Evolutionary conservation across 2,888 invertebrate species (phyloP), one percentile per base, ranked within the genome.

Genomic region (Lasioglossum malachurum): DNA sequence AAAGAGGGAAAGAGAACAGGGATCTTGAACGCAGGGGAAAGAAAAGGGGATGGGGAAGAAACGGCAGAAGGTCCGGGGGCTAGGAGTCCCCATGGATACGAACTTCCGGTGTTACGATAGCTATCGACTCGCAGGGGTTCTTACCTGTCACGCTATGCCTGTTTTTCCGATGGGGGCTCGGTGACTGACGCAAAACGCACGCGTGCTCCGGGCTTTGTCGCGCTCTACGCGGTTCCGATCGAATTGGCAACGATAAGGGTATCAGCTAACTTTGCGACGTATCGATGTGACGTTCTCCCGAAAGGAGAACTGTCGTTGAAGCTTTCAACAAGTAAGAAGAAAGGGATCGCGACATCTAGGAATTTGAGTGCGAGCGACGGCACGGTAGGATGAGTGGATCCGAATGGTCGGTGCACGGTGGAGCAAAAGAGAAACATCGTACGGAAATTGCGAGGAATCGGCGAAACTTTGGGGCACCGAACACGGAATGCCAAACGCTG

Each of bases 91-190:
- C 57, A 27, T 80, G 74, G 80, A 80, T 80, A 84, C 71, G 57
- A 80, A 79, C 88, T 91, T 90, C 89, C 87, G 87, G 79, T 87
- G 75, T 83, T 57, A 44, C 80, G 86, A 91, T 91, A 86, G 46
- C 38, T 75, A 91, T 91, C 90, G 82, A 23, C 78, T 88, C 82
- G 80, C 82, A 76, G 84, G 81, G 84, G 81, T 83, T 83, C 60
- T 60, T 90, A 90, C 86, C 87, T 87, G 84, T 73, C 86, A 84
- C 86, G 86, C 83, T 75, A 87, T 86, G 89, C 91, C 91, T 87
- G 88, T 83, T 64, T 84, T 86, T 71, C 64, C 82, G 67, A 44
- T 31, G 31, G 76, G 76, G 84, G 84, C 53, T 84, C 77, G 82
- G 44, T 16, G 53, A 76, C 49, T 67, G 82, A 53, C 71, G 82